Conservation (phyloP, 2,113 vertebrate genomes). For the Odontophorus gujanensis region DNA sequence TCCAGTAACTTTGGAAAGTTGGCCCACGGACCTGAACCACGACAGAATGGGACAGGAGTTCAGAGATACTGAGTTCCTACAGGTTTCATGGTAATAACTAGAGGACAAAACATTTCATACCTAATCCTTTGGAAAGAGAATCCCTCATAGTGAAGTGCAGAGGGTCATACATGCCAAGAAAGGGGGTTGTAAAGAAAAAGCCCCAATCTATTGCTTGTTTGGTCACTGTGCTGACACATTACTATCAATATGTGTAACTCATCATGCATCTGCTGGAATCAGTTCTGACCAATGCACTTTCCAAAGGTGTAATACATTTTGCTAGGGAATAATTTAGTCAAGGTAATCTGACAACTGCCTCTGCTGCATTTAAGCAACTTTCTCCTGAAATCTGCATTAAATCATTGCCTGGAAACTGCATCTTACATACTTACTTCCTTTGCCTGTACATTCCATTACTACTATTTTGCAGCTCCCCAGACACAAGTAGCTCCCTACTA, state of each 20-base stretch:
- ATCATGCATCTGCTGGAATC: neutral
- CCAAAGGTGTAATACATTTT: neutral
- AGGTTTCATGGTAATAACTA: neutral
- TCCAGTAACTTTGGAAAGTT: neutral
- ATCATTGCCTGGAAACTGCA: neutral
- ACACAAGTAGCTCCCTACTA: neutral
- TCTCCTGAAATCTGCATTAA: neutral
- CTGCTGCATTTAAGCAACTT: neutral
- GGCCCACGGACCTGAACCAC: accelerated
- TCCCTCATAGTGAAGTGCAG: neutral
- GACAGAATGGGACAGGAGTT: neutral
- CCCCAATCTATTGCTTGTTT: neutral
- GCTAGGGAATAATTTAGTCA: neutral
- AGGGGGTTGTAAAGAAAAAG: neutral
- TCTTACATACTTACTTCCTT: neutral
- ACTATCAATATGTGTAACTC: neutral
- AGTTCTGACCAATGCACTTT: neutral
- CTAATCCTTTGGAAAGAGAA: neutral
- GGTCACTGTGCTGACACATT: neutral
- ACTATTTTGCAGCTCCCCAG: neutral
- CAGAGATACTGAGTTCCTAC: neutral
- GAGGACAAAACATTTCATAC: neutral
- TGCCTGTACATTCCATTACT: neutral
- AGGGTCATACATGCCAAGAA: neutral
- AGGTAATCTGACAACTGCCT: neutral